These are phyloP conservation scores for Thymallus thymallus DNA, from an alignment of 2,113 vertebrate genomes.

Conservation along the genomic window DNA sequence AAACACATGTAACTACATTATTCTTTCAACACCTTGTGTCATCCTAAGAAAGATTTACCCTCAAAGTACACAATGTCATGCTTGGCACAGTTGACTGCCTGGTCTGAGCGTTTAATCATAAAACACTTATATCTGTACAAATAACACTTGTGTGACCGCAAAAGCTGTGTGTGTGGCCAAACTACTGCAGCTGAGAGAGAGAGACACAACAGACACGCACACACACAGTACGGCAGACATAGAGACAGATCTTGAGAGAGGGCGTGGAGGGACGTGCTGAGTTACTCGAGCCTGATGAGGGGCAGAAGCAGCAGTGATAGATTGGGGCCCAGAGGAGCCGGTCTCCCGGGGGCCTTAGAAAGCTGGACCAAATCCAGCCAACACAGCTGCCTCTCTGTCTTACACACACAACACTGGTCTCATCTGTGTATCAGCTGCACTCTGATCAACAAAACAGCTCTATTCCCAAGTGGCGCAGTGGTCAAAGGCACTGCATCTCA, in stretches of 20 bases:
- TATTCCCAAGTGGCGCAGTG: too few relatives aligned
- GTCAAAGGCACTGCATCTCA: too few relatives aligned
- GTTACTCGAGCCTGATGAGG: constrained; percentile 1
- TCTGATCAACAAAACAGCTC: constrained; percentile 41
- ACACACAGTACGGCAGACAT: not conserved
- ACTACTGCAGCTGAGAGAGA: not conserved
- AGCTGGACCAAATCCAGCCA: constrained; percentile 53
- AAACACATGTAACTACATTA: constrained; percentile 41
- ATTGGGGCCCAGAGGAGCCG: constrained; percentile 22
- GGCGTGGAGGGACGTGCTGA: constrained; percentile 1
- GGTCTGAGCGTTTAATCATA: constrained; percentile 40
- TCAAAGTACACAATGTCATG: constrained; percentile 41
- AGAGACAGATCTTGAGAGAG: constrained; percentile 5
- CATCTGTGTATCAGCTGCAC: constrained; percentile 41
- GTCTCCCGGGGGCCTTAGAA: constrained; percentile 31
- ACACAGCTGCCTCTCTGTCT: not conserved
- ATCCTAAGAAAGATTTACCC: constrained; percentile 9
- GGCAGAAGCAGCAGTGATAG: constrained; percentile 11
- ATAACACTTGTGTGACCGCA: constrained; percentile 49
- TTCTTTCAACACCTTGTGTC: constrained; percentile 50
- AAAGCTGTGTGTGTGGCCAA: constrained; percentile 46
- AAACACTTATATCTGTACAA: constrained; percentile 56
- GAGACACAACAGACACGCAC: not conserved
- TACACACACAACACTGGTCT: constrained; percentile 27
- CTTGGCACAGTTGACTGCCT: constrained; percentile 21